phyloP scores from a whole-genome alignment of 2,113 vertebrate genomes.

The Chaetodon trifascialis region DNA sequence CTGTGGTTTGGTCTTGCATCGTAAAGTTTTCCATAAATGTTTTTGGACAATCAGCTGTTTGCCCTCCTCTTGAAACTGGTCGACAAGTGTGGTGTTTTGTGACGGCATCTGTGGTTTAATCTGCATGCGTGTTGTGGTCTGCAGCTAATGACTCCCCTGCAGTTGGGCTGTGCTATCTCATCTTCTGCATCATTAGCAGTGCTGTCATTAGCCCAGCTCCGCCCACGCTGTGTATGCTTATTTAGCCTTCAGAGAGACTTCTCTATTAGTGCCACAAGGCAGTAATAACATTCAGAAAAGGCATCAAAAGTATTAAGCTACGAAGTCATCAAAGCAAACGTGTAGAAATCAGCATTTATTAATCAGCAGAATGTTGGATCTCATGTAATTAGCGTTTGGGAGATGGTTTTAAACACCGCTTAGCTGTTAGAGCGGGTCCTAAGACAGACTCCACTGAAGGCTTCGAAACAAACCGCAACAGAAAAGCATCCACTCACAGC shows the following conservation, averaged over 20 bases:
- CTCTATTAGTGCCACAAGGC: constrained; percentile 14
- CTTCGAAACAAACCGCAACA: constrained; percentile 8
- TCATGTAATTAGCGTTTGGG: background rate
- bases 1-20: background rate
- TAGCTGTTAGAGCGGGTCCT: background rate
- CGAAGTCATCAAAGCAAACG: background rate
- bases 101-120: constrained; percentile 9
- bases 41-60: background rate
- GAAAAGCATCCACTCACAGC: background rate
- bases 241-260: background rate
- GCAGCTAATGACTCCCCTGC: constrained; percentile 28
- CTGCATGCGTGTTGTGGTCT: constrained; percentile 5
- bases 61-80: background rate
- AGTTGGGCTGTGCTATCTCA: constrained; percentile 15
- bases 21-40: background rate
- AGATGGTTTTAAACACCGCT: constrained; percentile 19
- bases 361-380: constrained; percentile 14
- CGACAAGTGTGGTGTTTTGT: background rate
- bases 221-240: background rate
- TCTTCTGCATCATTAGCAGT: constrained; percentile 34
- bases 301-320: constrained; percentile 6
- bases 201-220: constrained; percentile 1
- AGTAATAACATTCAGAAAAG: constrained; percentile 29
- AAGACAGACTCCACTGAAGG: background rate
- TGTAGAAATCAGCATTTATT: background rate